phyloP scores from a whole-genome alignment of 92 coral and sea anemone species.

The Epizoanthus rinbou region DNA sequence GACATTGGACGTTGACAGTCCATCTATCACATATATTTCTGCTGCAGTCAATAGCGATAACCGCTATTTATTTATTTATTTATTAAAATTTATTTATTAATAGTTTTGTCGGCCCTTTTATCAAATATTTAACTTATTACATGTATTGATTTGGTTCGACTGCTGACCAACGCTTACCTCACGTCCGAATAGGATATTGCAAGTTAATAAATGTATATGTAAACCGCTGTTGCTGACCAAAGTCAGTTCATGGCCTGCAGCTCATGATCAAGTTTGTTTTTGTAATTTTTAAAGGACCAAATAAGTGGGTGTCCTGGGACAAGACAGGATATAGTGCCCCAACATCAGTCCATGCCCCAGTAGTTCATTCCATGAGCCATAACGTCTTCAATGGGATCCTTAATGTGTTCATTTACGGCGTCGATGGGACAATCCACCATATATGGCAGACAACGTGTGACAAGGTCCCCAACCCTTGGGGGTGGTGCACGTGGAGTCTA shows the following conservation, averaged over 20 bases:
- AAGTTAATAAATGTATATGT: too few relatives aligned
- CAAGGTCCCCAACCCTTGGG: constrained; percentile 97
- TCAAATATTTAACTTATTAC: too few relatives aligned
- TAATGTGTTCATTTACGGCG: constrained; percentile 76
- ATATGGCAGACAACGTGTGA: constrained; percentile 95
- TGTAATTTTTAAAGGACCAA: constrained; percentile 51
- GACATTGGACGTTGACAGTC: too few relatives aligned
- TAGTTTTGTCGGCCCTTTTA: too few relatives aligned
- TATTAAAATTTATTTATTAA: too few relatives aligned
- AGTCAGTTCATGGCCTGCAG: neutral
- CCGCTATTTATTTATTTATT: too few relatives aligned
- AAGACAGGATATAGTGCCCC: constrained; percentile 84
- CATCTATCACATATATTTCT: too few relatives aligned
- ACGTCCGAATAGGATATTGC: too few relatives aligned
- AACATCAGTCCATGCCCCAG: constrained; percentile 76
- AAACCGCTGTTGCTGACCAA: too few relatives aligned
- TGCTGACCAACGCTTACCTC: too few relatives aligned
- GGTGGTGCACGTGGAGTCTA: constrained; percentile 93
- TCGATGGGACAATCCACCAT: constrained; percentile 79
- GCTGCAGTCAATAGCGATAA: too few relatives aligned
- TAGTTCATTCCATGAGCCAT: constrained; percentile 79
- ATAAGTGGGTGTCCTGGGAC: constrained; percentile 90
- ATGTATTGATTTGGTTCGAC: too few relatives aligned
- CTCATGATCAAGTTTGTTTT: neutral
- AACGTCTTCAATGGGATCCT: constrained; percentile 78